Evolutionary conservation across 2,797 vertebrate genomes (phyloP).

Genomic region (Gallinago nigripennis): DNA sequence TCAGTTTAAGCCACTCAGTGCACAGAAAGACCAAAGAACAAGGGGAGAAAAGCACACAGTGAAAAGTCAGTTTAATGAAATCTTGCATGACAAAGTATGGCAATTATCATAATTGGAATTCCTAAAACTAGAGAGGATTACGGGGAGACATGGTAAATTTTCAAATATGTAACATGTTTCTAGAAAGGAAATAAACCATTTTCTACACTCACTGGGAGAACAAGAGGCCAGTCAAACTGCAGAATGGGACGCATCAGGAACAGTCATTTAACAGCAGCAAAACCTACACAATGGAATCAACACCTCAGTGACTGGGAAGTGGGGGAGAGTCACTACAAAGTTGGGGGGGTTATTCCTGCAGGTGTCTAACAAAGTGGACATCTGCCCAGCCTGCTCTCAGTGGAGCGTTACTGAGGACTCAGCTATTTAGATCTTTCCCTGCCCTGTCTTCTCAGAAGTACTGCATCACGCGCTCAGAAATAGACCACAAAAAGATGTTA

Average conservation of each 20-base stretch:
- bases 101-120: neutral
- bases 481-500: neutral
- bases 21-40: conserved; percentile 4
- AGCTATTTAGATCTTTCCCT: neutral
- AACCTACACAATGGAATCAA: neutral
- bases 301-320: neutral
- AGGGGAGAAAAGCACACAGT: neutral
- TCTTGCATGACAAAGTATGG: conserved; percentile 45
- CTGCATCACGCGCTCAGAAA: neutral
- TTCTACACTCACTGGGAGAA: conserved; percentile 4
- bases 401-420: neutral
- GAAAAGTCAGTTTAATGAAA: conserved; percentile 66
- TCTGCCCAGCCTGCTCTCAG: neutral
- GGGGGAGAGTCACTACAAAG: neutral
- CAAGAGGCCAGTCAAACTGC: neutral
- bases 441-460: neutral
- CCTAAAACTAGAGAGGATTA: conserved; percentile 30
- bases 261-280: neutral
- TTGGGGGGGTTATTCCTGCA: neutral
- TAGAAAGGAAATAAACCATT: conserved; percentile 21
- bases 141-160: neutral
- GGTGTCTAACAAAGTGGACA: neutral
- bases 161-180: neutral
- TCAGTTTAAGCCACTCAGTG: neutral
- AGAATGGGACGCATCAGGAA: neutral